Base-by-base conservation (phyloP, 2,888 invertebrate genomes). In the Sesamia inferens region DNA sequence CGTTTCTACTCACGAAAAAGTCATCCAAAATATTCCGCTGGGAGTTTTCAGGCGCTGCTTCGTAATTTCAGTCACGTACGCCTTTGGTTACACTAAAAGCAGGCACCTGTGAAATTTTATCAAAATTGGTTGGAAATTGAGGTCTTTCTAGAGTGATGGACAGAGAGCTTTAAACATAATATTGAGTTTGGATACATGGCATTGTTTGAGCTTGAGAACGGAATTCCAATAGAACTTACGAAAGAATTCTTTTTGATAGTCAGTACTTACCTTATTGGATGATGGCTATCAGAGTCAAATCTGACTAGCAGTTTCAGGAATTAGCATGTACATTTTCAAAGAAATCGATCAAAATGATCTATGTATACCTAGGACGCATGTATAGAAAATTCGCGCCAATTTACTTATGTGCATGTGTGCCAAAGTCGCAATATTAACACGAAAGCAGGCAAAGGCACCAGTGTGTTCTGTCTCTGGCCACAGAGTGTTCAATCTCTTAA, bases 401-500 rank as follows among this genome's bases (percentile, higher is more conserved):
- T 85, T 83, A 72, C 69, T 24, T 83, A 83, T 83, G 85, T 83
- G 85, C 85, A 74, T 68, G 66, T 80, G 68, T 48, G 85, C 84
- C 82, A 84, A 85, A 86, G 62, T 81, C 74, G 77, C 66, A 82
- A 79, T 84, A 83, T 67, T 44, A 16, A 10, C 57, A 48, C 75
- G 61, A 76, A 78, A 85, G 80, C 78, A 62, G 78, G 82, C 85
- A 84, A 83, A 83, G 81, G 76, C 81, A 75, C 73, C 63, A 62
- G 75, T 71, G 63, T 68, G 55, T 69, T 72, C 77, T 61, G 79
- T 80, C 77, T 69, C 74, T 76, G 73, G 71, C 79, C 82, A 76
- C 78, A 76, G 74, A 77, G 71, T 86, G 85, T 87, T 89, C 90
- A 90, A 90, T 91, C 87, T 89, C 88, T 82, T 90, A 89, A 91